These are phyloP conservation scores for Apostichopus parvimensis DNA, from an alignment of 35 echinoderm and acorn worm genomes.

Conservation along the genomic window DNA sequence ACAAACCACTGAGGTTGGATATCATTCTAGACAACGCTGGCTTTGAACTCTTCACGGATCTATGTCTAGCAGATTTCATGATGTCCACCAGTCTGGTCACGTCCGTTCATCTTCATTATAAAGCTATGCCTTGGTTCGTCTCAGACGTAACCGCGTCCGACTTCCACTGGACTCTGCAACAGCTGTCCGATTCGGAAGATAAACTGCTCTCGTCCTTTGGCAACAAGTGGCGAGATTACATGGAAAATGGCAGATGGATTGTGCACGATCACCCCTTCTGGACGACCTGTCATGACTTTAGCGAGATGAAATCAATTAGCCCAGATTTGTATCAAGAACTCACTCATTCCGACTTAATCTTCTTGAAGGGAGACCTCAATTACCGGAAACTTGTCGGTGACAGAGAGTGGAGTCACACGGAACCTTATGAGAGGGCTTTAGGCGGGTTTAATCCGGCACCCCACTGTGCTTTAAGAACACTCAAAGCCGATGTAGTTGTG, in stretches of 20 bases:
- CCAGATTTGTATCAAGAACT: slow-evolving; percentile 85
- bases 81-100: slow-evolving; percentile 50
- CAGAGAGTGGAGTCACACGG: slow-evolving; percentile 83
- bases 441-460: slow-evolving; percentile 86
- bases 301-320: slow-evolving; percentile 69
- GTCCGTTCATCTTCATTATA: slow-evolving; percentile 76
- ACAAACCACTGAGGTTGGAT: slow-evolving; percentile 63
- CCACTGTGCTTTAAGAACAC: slow-evolving; percentile 76
- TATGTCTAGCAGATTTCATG: slow-evolving; percentile 84
- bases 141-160: slow-evolving; percentile 81
- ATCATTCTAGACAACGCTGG: slow-evolving; percentile 95
- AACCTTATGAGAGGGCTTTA: slow-evolving; percentile 77
- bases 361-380: slow-evolving; percentile 96
- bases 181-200: slow-evolving; percentile 42
- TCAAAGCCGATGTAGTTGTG: slow-evolving; percentile 83
- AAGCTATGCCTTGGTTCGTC: slow-evolving; percentile 98
- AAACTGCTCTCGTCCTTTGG: slow-evolving; percentile 50
- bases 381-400: slow-evolving; percentile 94
- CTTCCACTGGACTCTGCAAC: slow-evolving; percentile 81
- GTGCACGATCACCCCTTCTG: slow-evolving; percentile 81
- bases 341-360: slow-evolving; percentile 66
- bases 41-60: slow-evolving; percentile 91
- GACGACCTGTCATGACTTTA: slow-evolving; percentile 85
- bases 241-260: slow-evolving; percentile 57
- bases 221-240: slow-evolving; percentile 55